phyloP scores from a whole-genome alignment of 1,140 invertebrate species.

The Steinernema khuongi region DNA sequence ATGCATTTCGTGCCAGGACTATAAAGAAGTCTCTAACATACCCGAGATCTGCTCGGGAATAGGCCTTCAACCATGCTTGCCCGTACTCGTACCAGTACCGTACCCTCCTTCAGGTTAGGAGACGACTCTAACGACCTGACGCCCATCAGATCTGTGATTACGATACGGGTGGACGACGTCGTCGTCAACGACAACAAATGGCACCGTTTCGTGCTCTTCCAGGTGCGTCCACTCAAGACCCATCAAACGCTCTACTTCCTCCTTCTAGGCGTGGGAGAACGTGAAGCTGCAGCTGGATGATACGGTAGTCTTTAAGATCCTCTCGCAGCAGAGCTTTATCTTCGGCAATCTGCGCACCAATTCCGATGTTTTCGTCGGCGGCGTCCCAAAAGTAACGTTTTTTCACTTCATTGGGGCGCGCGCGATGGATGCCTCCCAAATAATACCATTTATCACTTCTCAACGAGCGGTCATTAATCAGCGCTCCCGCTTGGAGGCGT shows the following conservation, averaged over 20 bases:
- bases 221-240: conserved; percentile 27
- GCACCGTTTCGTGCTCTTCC: conserved; percentile 50
- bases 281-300: conserved; percentile 54
- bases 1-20: too few species aligned
- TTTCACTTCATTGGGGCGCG: conserved; percentile 1
- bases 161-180: conserved; percentile 46
- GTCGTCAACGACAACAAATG: conserved; percentile 37
- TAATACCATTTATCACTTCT: conserved; percentile 10
- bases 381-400: conserved; percentile 79
- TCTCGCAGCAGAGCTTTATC: conserved; percentile 75
- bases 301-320: conserved; percentile 46
- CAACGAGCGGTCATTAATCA: conserved; percentile 15
- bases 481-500: background rate
- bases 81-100: too few species aligned
- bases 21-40: too few species aligned
- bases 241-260: conserved; percentile 24
- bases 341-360: conserved; percentile 77
- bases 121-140: conserved; percentile 70
- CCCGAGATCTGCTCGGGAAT: too few species aligned
- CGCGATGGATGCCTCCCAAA: background rate
- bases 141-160: conserved; percentile 42
- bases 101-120: conserved; percentile 74
- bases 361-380: conserved; percentile 83
- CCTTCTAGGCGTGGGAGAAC: conserved; percentile 54
- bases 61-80: too few species aligned